Conservation (phyloP, 2,113 vertebrate species). For the Choloepus hoffmanni region DNA sequence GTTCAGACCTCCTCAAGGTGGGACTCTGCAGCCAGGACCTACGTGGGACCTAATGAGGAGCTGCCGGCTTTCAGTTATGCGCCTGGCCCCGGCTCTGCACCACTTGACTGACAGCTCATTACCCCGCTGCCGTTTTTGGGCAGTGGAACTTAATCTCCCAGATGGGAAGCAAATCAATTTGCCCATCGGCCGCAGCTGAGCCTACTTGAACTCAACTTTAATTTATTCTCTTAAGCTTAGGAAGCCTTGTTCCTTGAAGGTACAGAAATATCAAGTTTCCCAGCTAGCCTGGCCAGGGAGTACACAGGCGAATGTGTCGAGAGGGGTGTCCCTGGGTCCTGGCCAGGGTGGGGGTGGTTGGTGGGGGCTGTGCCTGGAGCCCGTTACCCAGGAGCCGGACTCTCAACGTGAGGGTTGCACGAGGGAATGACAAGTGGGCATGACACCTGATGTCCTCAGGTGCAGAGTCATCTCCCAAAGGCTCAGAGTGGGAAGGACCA, state of each 20-base stretch:
- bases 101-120: slow-evolving; percentile 92
- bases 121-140: slow-evolving; percentile 89
- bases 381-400: not conserved
- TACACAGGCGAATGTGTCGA: not conserved
- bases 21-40: slow-evolving; percentile 84
- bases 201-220: slow-evolving; percentile 90
- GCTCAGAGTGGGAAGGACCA: slow-evolving; percentile 64
- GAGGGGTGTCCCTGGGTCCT: not conserved
- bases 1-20: slow-evolving; percentile 80
- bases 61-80: slow-evolving; percentile 89
- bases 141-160: slow-evolving; percentile 93
- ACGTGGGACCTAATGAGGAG: slow-evolving; percentile 86
- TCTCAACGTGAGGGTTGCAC: slow-evolving; percentile 62
- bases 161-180: slow-evolving; percentile 96
- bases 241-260: slow-evolving; percentile 90
- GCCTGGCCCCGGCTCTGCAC: slow-evolving; percentile 80
- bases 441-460: slow-evolving; percentile 80
- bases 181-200: slow-evolving; percentile 92
- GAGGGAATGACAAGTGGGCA: slow-evolving; percentile 77
- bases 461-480: slow-evolving; percentile 76
- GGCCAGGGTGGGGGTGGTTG: not conserved
- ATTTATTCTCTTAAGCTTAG: slow-evolving; percentile 95
- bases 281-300: slow-evolving; percentile 85
- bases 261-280: slow-evolving; percentile 91
- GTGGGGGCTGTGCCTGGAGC: not conserved